phyloP scores from a whole-genome alignment of 2,888 invertebrate genomes.

The Ditylenchus weischeri region DNA sequence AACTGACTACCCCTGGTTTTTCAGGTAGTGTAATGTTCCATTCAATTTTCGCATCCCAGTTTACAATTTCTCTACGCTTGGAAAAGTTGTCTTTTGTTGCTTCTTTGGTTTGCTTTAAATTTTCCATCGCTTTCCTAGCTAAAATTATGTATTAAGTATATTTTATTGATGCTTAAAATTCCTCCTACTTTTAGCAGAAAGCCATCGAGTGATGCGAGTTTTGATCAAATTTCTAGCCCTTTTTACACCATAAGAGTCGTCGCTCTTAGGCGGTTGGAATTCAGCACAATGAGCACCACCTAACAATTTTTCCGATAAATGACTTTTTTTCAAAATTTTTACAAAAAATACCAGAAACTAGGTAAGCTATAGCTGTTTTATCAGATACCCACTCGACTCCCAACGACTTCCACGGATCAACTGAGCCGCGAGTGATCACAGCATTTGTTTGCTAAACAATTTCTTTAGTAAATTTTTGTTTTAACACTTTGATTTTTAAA shows the following conservation, averaged over 20 bases:
- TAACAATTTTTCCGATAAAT: background rate
- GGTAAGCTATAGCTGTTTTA: background rate
- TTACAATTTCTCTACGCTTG: background rate
- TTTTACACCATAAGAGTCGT: background rate
- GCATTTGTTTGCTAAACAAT: constrained; percentile 3
- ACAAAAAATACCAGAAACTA: background rate
- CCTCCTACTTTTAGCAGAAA: background rate
- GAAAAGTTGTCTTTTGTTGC: background rate
- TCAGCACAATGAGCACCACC: constrained; percentile 2
- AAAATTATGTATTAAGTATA: background rate
- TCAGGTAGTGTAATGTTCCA: constrained; percentile 4
- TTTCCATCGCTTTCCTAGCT: background rate
- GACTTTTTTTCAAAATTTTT: background rate
- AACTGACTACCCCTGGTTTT: background rate
- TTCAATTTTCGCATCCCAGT: background rate
- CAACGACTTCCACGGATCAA: constrained; percentile 9
- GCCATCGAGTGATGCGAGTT: background rate
- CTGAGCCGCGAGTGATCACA: constrained; percentile 3
- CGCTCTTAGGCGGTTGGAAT: background rate
- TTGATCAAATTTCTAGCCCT: background rate
- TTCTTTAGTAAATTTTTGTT: background rate
- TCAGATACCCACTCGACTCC: background rate
- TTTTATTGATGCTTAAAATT: background rate
- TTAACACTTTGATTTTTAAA: background rate
- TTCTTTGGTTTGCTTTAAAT: background rate